Base-by-base conservation (phyloP, 64 coral and sea anemone species). In the Pocillopora damicornis region DNA sequence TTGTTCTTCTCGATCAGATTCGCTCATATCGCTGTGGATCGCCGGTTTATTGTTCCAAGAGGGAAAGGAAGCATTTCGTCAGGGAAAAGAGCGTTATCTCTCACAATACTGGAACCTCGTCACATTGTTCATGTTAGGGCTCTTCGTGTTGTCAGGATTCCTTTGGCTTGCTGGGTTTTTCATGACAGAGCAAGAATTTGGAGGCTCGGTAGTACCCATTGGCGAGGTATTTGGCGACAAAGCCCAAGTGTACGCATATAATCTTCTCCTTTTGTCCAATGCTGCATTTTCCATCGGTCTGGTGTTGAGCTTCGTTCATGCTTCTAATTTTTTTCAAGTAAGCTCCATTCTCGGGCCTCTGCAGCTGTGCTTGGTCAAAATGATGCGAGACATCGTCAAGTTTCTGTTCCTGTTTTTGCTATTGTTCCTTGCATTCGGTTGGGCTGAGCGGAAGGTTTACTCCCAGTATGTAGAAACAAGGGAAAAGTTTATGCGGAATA, bases 381-480 rank as follows among this genome's bases (percentile, higher is more conserved):
- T 96, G 94, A 79, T 90, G 26, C 79, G 75, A 37, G 94, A 96
- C 62, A 89, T 96, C 25, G 73, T 86, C 61, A 96, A 96, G 77
- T 96, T 96, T 73, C 66, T 96, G 75, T 88, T 96, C 35, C 82
- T 96, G 69, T 96, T 96, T 79, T 8, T 96, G 37, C 60, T 96
- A 82, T 58, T 96, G 18, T 96, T 90, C 26, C 76, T 93, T 22
- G 88, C 94, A 58, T 96, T 96, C 61, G 90, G 82, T 14, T 18
- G 89, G 42, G 87, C 94, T 38, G 61, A 93, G 69, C 92, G 94
- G 82, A 93, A 93, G 22, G 88, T 96, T 7, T 96, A 96, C 16
- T 96, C 94, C 12, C 88, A 82, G 51, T 96, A 96, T 63, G 91
- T 96, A 23, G 89, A 86, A 56, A 87, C 94, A 15, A 68, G 65